phyloP scores from a whole-genome alignment of 2,888 invertebrate genomes.

The Leuctra nigra region DNA sequence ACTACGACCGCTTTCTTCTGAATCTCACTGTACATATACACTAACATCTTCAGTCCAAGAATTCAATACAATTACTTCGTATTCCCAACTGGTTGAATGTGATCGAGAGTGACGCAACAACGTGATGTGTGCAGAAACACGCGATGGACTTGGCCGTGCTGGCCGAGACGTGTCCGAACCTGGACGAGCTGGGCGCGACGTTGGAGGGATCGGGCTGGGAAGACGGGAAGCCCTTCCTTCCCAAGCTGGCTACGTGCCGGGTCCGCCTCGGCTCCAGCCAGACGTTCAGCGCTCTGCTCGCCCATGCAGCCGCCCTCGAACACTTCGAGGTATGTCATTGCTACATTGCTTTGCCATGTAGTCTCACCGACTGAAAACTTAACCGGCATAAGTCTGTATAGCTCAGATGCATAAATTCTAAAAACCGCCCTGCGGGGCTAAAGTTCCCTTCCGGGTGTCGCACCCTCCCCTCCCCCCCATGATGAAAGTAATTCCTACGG shows the following conservation, averaged over 20 bases:
- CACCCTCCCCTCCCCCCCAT: too few relatives aligned
- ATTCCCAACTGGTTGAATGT: too few relatives aligned
- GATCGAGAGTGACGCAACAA: not conserved
- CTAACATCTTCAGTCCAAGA: too few relatives aligned
- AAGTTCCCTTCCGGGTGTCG: too few relatives aligned
- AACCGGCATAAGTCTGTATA: too few relatives aligned
- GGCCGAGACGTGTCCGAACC: slow-evolving; percentile 31
- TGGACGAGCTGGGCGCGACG: slow-evolving; percentile 32
- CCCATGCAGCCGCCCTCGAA: slow-evolving; percentile 14
- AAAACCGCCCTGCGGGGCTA: too few relatives aligned
- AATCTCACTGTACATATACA: too few relatives aligned
- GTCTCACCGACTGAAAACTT: too few relatives aligned
- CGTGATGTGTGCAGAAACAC: slow-evolving; percentile 30
- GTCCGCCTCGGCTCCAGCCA: slow-evolving; percentile 23
- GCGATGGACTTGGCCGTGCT: slow-evolving; percentile 31
- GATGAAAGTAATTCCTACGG: too few relatives aligned
- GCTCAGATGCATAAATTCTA: too few relatives aligned
- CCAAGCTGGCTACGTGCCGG: slow-evolving; percentile 21
- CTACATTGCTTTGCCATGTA: not conserved
- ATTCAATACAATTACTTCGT: too few relatives aligned
- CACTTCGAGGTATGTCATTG: slow-evolving; percentile 23
- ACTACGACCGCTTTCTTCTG: too few relatives aligned
- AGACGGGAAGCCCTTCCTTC: slow-evolving; percentile 18
- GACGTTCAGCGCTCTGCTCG: slow-evolving; percentile 21
- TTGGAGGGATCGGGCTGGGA: slow-evolving; percentile 24